Evolutionary conservation across 1,140 invertebrate species (phyloP).

Genomic region (Dufourea novaeangliae): DNA sequence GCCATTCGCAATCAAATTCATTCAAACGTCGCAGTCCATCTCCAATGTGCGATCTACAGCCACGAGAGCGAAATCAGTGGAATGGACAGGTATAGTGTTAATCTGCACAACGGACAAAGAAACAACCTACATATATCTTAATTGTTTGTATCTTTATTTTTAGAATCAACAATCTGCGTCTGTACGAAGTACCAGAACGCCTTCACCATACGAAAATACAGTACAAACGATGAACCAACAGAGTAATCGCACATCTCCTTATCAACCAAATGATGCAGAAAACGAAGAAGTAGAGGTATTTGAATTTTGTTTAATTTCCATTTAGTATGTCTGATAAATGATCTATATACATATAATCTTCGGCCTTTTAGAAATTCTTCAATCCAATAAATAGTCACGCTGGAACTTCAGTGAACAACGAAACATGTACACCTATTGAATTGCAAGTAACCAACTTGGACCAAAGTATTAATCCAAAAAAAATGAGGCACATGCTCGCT

Average conservation of each 20-base stretch:
- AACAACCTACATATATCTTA: not conserved
- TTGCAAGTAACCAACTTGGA: conserved; percentile 90
- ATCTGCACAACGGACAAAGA: not conserved
- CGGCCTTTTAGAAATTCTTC: conserved; percentile 74
- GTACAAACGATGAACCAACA: conserved; percentile 67
- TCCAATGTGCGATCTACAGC: conserved; percentile 70
- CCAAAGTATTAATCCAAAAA: conserved; percentile 87
- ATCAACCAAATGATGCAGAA: conserved; percentile 74
- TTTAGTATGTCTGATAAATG: conserved; percentile 3
- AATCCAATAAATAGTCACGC: conserved; percentile 78
- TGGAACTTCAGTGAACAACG: conserved; percentile 61
- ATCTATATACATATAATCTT: conserved; percentile 11
- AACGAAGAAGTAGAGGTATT: conserved; percentile 77
- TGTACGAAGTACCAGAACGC: conserved; percentile 72
- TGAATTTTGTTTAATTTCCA: conserved; percentile 12
- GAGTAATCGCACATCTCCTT: conserved; percentile 72
- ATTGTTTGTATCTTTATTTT: conserved; percentile 19
- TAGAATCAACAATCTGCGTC: conserved; percentile 69
- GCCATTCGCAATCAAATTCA: conserved; percentile 63
- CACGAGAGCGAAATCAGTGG: conserved; percentile 71
- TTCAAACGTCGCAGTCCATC: conserved; percentile 77
- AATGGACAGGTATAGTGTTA: conserved; percentile 72
- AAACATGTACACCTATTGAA: conserved; percentile 83
- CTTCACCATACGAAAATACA: conserved; percentile 75
- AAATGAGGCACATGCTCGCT: conserved; percentile 86